A percentile compares a stretch with the other conserved stretches of the same genome.
Conservation (phyloP, 2,113 vertebrate genomes). For the Mandrillus leucophaeus region DNA sequence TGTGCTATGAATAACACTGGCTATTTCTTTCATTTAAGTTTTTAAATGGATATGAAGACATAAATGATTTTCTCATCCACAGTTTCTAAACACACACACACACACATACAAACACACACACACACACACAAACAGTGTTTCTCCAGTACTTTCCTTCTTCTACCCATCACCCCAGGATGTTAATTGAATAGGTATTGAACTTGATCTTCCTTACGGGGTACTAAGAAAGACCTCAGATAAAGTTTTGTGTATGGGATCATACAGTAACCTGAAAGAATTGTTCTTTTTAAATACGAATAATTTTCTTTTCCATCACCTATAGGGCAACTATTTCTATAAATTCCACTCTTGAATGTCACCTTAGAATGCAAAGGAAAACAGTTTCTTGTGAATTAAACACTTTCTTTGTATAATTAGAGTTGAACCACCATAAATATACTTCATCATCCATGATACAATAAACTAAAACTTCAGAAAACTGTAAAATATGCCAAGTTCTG, state of each 20-base stretch:
- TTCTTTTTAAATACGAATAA: not conserved
- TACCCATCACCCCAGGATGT: not conserved
- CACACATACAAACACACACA: not conserved
- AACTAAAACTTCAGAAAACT: not conserved
- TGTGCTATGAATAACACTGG: not conserved
- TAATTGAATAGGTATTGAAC: not conserved
- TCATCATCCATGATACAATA: not conserved
- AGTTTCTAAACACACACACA: not conserved
- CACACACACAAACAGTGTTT: not conserved
- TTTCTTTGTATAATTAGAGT: slow-evolving; percentile 38
- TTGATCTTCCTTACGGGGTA: not conserved
- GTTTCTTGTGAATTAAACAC: slow-evolving; percentile 11
- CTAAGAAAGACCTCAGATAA: not conserved
- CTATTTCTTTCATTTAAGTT: not conserved
- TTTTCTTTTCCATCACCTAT: not conserved
- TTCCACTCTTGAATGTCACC: not conserved
- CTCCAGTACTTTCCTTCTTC: not conserved
- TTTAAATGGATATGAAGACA: not conserved
- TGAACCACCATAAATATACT: not conserved
- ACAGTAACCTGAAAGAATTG: not conserved
- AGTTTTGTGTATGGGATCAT: not conserved
- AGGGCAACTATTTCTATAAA: not conserved
- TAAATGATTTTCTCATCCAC: not conserved
- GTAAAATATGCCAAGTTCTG: not conserved
- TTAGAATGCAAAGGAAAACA: slow-evolving; percentile 28